Evolutionary conservation across 2,113 vertebrate species (phyloP), one percentile per base, ranked within the genome.

Genomic region (Phyllopteryx taeniolatus): DNA sequence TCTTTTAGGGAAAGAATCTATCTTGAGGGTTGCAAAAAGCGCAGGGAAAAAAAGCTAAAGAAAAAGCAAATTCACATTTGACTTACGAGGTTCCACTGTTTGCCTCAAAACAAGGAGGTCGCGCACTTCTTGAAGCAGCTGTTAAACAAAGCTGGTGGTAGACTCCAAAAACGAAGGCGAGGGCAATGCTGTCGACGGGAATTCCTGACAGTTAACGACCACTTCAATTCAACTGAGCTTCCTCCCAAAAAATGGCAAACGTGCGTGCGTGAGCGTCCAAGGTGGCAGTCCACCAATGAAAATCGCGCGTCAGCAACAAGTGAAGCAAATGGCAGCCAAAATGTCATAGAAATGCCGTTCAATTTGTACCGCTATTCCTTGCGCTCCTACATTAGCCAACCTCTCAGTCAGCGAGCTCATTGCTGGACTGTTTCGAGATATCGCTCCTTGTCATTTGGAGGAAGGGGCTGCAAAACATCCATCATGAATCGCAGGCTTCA

Each of bases 321-420:
- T 74, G 67, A 46, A 77, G 68, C 70, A 73, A 87, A 80, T 82
- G 79, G 81, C 81, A 79, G 56, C 69, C 57, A 76, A 86, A 90
- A 88, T 89, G 87, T 90, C 90, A 91, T 77, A 84, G 82, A 89
- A 90, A 91, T 89, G 87, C 81, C 86, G 86, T 85, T 90, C 79
- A 78, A 87, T 87, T 86, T 89, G 85, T 77, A 53, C 67, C 31
- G 70, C 73, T 19, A 56, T 75, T 78, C n/a, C 20, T 67, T 63
- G 81, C 76, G 81, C 85, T 78, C 35, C 74, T 57, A 71, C 76
- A 87, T 86, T 82, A 78, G 67, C 35, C 10, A 72, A 79, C 19
- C 61, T 35, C 72, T 82, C 71, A 6, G 31, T 46, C 20, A 47
- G 68, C 51, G 79, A 82, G 70, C 79, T 83, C 75, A 60, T 57